Evolutionary conservation across 2,888 invertebrate species (phyloP), one percentile per base, ranked within the genome.

Genomic region (Microplitis manilae): DNA sequence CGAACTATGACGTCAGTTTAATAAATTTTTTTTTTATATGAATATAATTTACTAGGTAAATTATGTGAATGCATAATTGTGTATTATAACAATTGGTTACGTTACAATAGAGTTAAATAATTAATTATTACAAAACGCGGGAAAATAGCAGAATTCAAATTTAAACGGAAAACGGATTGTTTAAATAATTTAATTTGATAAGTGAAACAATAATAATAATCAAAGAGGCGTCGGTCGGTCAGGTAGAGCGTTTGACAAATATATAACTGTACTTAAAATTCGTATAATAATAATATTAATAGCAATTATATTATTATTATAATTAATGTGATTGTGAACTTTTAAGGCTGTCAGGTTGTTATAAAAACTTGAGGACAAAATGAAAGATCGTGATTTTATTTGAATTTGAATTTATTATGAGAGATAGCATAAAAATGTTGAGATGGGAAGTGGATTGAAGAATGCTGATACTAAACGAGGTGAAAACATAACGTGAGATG

Each of bases 401-500:
- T 30, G 30, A 30, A 30, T 30, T 30, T 30, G 30, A 4, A 30
- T 30, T 30, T 30, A 50, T 1, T 8, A 50, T 50, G 9, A 50
- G 13, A 6, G 13, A 50, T 50, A 50, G 13, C 13, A 50, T 8
- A 50, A 13, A 50, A 50, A 50, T 50, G 50, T 8, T 9, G 50
- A 50, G 50, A 50, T 50, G 50, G 50, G 13, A 50, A 50, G 9
- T 1, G 50, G 30, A 61, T 61, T 73, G 72, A 30, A 39, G 40
- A 73, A 62, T 39, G 38, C 39, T 67, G n/a, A 15, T 73, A 73
- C 72, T 73, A 73, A 73, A 41, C 72, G 72, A 64, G 40, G 72
- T 73, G 72, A 73, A 73, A 73, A 73, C 72, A 64, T 73, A 50
- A 73, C 64, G 61, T 60, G 39, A 62, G 62, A 40, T 41, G 9